phyloP scores from a whole-genome alignment of 2,113 vertebrate species.

The Campylomormyrus numenius region DNA sequence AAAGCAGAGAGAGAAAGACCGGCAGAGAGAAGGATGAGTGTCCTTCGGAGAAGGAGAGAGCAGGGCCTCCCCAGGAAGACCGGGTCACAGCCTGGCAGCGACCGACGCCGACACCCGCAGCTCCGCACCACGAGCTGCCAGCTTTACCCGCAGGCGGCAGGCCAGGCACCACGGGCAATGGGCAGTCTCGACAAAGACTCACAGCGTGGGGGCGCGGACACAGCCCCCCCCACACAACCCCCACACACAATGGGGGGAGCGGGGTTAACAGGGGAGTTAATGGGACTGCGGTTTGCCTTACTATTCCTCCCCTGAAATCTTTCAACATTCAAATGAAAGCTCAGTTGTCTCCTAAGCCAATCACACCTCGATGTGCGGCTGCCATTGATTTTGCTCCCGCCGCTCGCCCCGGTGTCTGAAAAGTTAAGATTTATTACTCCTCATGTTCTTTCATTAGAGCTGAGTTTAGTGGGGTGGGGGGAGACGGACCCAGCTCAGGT shows the following conservation, averaged over 20 bases:
- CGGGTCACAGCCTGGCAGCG: not conserved
- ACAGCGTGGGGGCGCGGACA: not conserved
- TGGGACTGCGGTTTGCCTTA: not conserved
- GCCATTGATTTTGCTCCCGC: not conserved
- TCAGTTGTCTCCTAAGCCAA: not conserved
- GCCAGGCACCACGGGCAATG: not conserved
- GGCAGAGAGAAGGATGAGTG: not conserved
- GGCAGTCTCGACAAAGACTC: not conserved
- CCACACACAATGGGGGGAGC: not conserved
- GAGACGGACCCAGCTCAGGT: constrained; percentile 1
- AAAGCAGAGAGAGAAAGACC: not conserved
- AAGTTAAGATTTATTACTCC: constrained; percentile 19
- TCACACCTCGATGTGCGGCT: not conserved
- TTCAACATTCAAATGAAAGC: constrained; percentile 14
- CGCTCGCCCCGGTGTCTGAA: not conserved
- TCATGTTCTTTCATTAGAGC: constrained; percentile 3
- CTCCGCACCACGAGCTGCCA: not conserved
- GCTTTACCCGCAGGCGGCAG: not conserved
- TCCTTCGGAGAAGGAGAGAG: not conserved
- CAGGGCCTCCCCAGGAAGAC: not conserved
- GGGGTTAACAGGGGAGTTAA: not conserved
- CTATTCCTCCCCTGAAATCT: not conserved
- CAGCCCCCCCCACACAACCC: not conserved
- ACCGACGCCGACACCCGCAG: not conserved
- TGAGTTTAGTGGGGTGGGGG: not conserved